Conservation (phyloP, 2,888 invertebrate genomes). For the Cephus pygmeus region DNA sequence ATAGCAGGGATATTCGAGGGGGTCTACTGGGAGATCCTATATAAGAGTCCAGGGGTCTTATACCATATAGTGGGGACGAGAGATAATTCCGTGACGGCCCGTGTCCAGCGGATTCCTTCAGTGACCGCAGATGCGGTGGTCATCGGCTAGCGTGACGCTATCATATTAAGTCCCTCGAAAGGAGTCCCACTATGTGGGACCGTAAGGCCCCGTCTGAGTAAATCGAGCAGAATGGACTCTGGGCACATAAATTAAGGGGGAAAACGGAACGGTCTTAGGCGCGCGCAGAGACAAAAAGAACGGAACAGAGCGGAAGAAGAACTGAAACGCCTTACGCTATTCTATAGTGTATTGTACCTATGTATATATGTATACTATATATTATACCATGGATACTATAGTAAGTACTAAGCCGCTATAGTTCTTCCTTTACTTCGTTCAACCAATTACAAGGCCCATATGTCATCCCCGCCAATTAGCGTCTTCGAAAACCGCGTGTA, state of each 20-base stretch:
- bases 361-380: background rate
- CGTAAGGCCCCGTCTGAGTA: background rate
- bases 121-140: slow-evolving; percentile 33
- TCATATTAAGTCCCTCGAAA: slow-evolving; percentile 25
- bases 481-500: slow-evolving; percentile 44
- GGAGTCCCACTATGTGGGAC: background rate
- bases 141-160: slow-evolving; percentile 40
- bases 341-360: background rate
- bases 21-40: slow-evolving; percentile 27
- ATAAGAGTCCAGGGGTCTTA: background rate
- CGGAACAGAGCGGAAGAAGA: background rate
- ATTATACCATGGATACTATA: background rate
- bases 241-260: slow-evolving; percentile 7
- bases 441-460: slow-evolving; percentile 61
- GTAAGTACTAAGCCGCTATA: slow-evolving; percentile 2
- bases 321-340: background rate
- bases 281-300: background rate
- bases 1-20: slow-evolving; percentile 11
- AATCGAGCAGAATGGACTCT: slow-evolving; percentile 7
- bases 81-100: slow-evolving; percentile 8
- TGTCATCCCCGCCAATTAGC: slow-evolving; percentile 65
- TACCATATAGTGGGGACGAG: background rate
- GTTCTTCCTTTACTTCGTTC: slow-evolving; percentile 50
- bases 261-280: background rate
- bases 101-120: slow-evolving; percentile 1